These are phyloP conservation scores for Drosophila meridionalis DNA, from an alignment of 2,888 invertebrate genomes.

Conservation along the genomic window DNA sequence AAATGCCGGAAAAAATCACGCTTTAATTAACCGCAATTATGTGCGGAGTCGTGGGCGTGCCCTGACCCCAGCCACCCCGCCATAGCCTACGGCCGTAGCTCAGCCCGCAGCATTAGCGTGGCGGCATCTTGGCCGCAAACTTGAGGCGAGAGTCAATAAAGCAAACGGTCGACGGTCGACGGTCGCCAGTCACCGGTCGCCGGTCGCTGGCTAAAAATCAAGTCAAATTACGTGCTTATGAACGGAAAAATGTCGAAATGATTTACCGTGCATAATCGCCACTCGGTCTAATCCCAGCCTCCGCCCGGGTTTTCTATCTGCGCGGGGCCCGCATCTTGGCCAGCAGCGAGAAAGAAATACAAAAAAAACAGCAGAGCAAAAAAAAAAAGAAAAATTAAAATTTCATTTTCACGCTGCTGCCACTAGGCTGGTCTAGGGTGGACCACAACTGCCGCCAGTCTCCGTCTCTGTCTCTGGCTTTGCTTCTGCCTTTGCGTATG, in stretches of 20 bases:
- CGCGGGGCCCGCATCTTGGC: constrained; percentile 54
- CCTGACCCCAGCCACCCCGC: background rate
- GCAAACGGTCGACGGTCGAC: constrained; percentile 54
- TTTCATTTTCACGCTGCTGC: constrained; percentile 62
- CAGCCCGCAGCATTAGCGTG: constrained; percentile 6
- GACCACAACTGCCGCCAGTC: background rate
- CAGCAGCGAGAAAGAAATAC: constrained; percentile 14
- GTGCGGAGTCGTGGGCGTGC: constrained; percentile 69
- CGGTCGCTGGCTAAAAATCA: constrained; percentile 56
- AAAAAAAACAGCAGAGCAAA: background rate
- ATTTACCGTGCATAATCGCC: constrained; percentile 82
- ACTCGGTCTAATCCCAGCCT: constrained; percentile 40
- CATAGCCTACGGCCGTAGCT: background rate
- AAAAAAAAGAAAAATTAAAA: constrained; percentile 65
- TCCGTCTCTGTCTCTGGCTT: background rate
- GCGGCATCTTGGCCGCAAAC: constrained; percentile 49
- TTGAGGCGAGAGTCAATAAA: constrained; percentile 70
- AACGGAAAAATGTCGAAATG: constrained; percentile 82
- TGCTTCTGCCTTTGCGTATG: constrained; percentile 1
- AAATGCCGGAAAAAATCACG: constrained; percentile 60
- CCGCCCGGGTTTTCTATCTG: constrained; percentile 25
- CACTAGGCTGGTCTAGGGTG: constrained; percentile 15
- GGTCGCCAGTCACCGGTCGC: constrained; percentile 19
- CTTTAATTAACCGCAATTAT: constrained; percentile 83
- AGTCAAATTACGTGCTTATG: constrained; percentile 82